Evolutionary conservation across 1,140 invertebrate species (phyloP).

Genomic region (Pseudobourletiella spinata): DNA sequence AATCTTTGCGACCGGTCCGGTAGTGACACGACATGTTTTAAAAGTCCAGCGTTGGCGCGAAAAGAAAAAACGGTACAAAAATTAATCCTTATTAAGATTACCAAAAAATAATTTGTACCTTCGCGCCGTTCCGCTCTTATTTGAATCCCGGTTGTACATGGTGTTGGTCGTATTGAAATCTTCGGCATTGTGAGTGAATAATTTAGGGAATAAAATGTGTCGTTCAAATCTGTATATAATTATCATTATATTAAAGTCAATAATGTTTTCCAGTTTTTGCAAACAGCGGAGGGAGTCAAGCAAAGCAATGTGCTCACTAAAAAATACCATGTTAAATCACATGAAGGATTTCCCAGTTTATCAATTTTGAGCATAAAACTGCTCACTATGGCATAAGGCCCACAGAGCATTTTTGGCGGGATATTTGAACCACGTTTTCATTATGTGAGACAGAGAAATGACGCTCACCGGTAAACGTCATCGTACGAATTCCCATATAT

Average conservation of each 20-base stretch:
- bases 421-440: too few species aligned
- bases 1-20: too few species aligned
- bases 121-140: conserved; percentile 75
- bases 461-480: conserved; percentile 69
- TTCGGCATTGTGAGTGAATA: conserved; percentile 71
- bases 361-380: too few species aligned
- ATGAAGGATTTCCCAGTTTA: too few species aligned
- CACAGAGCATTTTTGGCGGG: too few species aligned
- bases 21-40: conserved; percentile 4
- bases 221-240: conserved; percentile 60
- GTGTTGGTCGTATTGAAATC: conserved; percentile 73
- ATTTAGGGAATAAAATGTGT: conserved; percentile 78
- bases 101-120: too few species aligned
- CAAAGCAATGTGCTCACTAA: background rate
- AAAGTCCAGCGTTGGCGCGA: too few species aligned
- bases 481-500: conserved; percentile 94
- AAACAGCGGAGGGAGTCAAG: background rate
- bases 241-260: too few species aligned
- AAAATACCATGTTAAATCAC: too few species aligned
- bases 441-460: background rate
- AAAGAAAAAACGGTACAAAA: too few species aligned
- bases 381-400: too few species aligned
- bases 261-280: background rate
- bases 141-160: conserved; percentile 78
- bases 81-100: too few species aligned